Evolutionary conservation across 2,113 vertebrate genomes (phyloP).

Genomic region (Sus scrofa): T2T-Sscrofa CM000826.6:110494001-110494500

Average conservation of each 20-base stretch:
- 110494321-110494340: background rate
- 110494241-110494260: background rate
- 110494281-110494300: background rate
- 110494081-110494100: background rate
- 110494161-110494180: background rate
- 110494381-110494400: background rate
- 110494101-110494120: background rate
- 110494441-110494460: background rate
- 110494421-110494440: background rate
- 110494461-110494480: background rate
- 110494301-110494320: background rate
- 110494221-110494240: constrained; percentile 6
- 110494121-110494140: background rate
- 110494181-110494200: background rate
- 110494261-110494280: background rate
- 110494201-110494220: background rate
- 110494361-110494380: background rate
- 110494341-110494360: background rate
- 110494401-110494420: background rate
- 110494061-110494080: background rate
- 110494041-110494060: background rate
- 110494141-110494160: background rate
- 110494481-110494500: background rate
- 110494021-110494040: constrained; percentile 26
- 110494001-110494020: background rate